Evolutionary conservation across 2,888 invertebrate species (phyloP), one percentile per base, ranked within the genome.

Genomic region (Habrosyne pyritoides): DNA sequence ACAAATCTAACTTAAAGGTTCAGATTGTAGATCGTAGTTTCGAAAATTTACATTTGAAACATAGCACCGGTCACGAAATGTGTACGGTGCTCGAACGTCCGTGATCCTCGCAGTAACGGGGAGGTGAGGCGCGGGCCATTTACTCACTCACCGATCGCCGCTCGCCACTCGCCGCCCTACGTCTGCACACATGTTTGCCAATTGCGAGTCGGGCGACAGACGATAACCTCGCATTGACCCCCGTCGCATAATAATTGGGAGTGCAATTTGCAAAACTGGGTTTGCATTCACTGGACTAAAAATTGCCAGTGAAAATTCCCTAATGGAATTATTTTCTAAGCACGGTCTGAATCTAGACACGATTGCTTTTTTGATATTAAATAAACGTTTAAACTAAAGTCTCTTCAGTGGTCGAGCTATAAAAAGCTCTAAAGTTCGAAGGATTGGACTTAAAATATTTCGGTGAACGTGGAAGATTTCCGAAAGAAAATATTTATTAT

Each of bases 161-260:
- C 49, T 56, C 47, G 18, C 57, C 58, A 54, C 52, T 49, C 51
- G 56, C 61, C 57, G 64, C 57, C 67, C 63, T 67, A 67, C 63
- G 66, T 71, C 69, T 66, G 69, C 50, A 52, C 64, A 66, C 60
- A 66, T 73, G 66, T 70, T 66, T 61, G 60, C 55, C 50, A 47
- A 59, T 50, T 50, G 50, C 60, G 53, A 63, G 52, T 42, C 59
- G 49, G 50, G 50, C 49, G 54, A 49, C 49, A 49, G 24, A 26
- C 50, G 71, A 64, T 73, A 66, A 73, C 68, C 64, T 63, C 62
- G 52, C 28, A 42, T 28, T 56, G 61, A 62, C 59, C 61, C 57
- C 49, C 49, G 53, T 56, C 50, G 59, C 63, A 61, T 67, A 60
- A 61, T 67, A 61, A 69, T 69, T 67, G 57, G 58, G 50, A 50